Evolutionary conservation across 2,888 invertebrate species (phyloP).

Genomic region (Scaptomyza parva): DNA sequence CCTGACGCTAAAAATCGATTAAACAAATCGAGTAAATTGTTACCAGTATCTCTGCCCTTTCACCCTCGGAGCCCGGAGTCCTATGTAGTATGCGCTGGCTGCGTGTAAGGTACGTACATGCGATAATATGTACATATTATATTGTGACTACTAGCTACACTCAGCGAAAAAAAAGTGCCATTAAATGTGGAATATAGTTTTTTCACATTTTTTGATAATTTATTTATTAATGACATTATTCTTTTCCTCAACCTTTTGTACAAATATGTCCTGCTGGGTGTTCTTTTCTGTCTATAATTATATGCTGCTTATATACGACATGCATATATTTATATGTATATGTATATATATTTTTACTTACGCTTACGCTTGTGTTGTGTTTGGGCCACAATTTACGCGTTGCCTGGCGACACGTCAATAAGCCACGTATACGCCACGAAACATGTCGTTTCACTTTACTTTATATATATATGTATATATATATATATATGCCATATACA

Average conservation of each 20-base stretch:
- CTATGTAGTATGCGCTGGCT: no score
- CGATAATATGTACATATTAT: conserved; percentile 40
- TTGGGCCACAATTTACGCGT: conserved; percentile 63
- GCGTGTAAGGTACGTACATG: conserved; percentile 38
- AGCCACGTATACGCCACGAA: conserved; percentile 62
- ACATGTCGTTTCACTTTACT: conserved; percentile 41
- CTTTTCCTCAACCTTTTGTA: no score
- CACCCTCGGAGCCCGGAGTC: conserved; percentile 3
- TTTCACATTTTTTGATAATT: no score
- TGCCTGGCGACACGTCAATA: conserved; percentile 76
- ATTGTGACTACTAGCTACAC: conserved; percentile 16
- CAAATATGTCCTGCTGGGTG: conserved; percentile 19
- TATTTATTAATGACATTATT: no score
- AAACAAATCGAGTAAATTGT: conserved; percentile 80
- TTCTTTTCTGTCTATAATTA: conserved; percentile 64
- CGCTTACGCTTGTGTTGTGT: conserved; percentile 39
- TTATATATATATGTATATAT: conserved; percentile 6
- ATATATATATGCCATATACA: neutral
- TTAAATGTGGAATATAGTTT: neutral
- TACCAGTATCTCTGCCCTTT: conserved; percentile 43
- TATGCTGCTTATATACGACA: conserved; percentile 47
- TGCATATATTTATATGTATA: neutral
- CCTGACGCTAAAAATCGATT: conserved; percentile 75
- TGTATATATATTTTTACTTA: conserved; percentile 40
- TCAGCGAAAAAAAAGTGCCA: neutral